Evolutionary conservation across 2,888 invertebrate species (phyloP), one percentile per base, ranked within the genome.

Genomic region (Stenurella melanura): DNA sequence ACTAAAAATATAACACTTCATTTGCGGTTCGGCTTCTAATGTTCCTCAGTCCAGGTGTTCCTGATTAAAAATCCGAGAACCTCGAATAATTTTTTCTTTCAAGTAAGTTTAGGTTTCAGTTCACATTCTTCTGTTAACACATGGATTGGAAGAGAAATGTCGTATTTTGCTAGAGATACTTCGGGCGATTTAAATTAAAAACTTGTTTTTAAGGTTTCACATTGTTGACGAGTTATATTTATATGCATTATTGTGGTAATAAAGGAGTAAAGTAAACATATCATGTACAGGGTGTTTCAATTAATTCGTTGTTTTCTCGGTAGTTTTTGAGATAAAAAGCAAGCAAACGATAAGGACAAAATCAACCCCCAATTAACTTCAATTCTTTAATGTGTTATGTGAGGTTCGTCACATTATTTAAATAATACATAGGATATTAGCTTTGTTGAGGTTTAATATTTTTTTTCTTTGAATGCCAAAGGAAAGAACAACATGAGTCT

Each of bases 61-160:
- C 78, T 82, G 82, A 82, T 82, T 82, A 81, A 79, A 77, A 81
- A 81, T 78, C 78, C 15, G 12, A 72, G 54, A 26, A 56, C 38
- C 70, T n/a, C n/a, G n/a, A 57, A 61, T 63, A 17, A 38, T 63
- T 72, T 72, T 72, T 72, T 50, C 61, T 72, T 63, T 72, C 18
- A 72, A 61, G 72, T 50, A 10, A 58, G 63, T 61, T 72, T 54
- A 19, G 17, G 61, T 61, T 72, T 72, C 63, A 56, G 54, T 67
- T 26, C 17, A 72, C 56, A 54, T 50, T 18, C 42, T 50, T 63
- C 42, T 50, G 50, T 64, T 74, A 70, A 58, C 70, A 19, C 70
- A 64, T 67, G 66, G 66, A 61, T 74, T 71, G 57, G 63, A 42
- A 30, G 61, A 60, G 34, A 21, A 61, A 66, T 66, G 56, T 71